phyloP scores from a whole-genome alignment of 2,888 invertebrate genomes.

The Leptinotarsa juncta region DNA sequence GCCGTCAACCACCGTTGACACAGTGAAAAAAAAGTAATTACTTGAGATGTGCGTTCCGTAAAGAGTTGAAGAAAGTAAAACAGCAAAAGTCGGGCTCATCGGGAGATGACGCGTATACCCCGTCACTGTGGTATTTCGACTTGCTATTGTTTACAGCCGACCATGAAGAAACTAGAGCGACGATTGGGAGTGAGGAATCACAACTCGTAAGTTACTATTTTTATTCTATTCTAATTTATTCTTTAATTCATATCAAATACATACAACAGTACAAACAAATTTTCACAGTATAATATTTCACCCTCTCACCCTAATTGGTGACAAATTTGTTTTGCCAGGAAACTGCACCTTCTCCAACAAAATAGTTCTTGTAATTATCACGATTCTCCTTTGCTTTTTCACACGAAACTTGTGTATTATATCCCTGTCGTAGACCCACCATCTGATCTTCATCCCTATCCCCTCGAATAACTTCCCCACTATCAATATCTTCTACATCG shows the following conservation, averaged over 20 bases:
- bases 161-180: constrained; percentile 21
- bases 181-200: neutral
- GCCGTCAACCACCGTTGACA: neutral
- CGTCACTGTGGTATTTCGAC: constrained; percentile 27
- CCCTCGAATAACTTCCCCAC: constrained; percentile 31
- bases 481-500: constrained; percentile 33
- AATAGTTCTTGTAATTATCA: constrained; percentile 31
- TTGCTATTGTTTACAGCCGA: constrained; percentile 24
- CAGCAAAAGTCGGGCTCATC: constrained; percentile 1
- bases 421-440: constrained; percentile 4
- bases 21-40: constrained; percentile 10
- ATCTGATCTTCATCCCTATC: neutral
- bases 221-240: constrained; percentile 14
- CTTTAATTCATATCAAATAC: neutral
- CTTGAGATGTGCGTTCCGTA: neutral
- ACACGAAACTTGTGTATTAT: constrained; percentile 15
- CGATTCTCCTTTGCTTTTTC: constrained; percentile 25
- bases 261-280: constrained; percentile 3
- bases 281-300: constrained; percentile 9
- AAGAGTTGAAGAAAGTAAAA: constrained; percentile 6
- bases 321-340: constrained; percentile 6
- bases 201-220: constrained; percentile 16
- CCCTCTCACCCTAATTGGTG: neutral
- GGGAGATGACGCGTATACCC: constrained; percentile 22
- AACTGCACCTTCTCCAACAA: constrained; percentile 18